A percentile compares a stretch with the other conserved stretches of the same genome.
phyloP scores from a whole-genome alignment of 2,113 vertebrate genomes.

The Eulemur macaco region DNA sequence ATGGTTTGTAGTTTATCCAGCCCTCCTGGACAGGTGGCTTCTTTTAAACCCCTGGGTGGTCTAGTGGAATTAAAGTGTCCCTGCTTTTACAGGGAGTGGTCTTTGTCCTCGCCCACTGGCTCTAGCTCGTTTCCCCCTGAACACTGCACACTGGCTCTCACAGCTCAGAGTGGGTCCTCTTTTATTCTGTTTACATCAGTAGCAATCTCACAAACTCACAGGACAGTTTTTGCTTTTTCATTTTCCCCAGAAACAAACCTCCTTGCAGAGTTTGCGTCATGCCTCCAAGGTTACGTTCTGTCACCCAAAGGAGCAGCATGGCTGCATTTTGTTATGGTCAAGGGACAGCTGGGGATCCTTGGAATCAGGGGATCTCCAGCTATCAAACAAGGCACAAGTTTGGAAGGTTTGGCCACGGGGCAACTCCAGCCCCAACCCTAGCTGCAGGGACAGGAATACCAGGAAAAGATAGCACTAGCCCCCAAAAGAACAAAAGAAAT shows the following conservation, averaged over 20 bases:
- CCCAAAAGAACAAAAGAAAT: slow-evolving; percentile 7
- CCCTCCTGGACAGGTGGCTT: not conserved
- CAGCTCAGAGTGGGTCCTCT: not conserved
- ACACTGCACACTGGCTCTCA: not conserved
- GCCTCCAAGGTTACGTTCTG: not conserved
- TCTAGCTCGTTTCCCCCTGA: not conserved
- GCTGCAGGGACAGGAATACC: not conserved
- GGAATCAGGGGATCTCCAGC: not conserved
- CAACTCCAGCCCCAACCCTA: not conserved
- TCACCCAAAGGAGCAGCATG: not conserved
- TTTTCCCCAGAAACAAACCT: not conserved
- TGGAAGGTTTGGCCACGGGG: not conserved
- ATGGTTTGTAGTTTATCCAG: not conserved
- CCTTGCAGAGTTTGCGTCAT: not conserved
- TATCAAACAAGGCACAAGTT: not conserved
- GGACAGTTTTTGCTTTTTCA: not conserved
- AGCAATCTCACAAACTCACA: not conserved
- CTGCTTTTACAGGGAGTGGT: not conserved
- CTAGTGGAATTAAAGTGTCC: not conserved
- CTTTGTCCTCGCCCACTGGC: not conserved
- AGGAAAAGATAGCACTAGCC: not conserved
- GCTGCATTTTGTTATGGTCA: not conserved
- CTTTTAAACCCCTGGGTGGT: not conserved
- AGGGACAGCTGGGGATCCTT: not conserved
- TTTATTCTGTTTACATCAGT: not conserved